A percentile compares a stretch with the other conserved stretches of the same genome.
These are phyloP conservation scores for Oryzias javanicus DNA, from an alignment of 2,113 vertebrate species.

Conservation along the genomic window DNA sequence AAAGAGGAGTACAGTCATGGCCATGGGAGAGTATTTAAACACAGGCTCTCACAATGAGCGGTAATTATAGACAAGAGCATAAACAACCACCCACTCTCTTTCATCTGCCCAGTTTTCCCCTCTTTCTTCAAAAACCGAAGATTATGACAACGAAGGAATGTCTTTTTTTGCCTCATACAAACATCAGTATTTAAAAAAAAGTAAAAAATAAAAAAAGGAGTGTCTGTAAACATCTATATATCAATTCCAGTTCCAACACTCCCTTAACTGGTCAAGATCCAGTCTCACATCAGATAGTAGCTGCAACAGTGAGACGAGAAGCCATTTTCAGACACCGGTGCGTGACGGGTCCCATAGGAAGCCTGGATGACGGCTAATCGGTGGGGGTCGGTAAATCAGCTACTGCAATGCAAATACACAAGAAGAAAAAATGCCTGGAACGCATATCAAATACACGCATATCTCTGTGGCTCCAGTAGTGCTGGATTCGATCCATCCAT, in stretches of 20 bases:
- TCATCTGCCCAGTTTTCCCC: conserved; percentile 11
- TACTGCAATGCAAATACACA: conserved; percentile 22
- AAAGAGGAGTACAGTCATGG: conserved; percentile 28
- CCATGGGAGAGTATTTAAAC: conserved; percentile 20
- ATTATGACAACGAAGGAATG: conserved; percentile 34
- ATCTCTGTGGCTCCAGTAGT: conserved; percentile 20
- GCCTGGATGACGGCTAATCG: not conserved
- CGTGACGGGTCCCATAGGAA: conserved; percentile 31
- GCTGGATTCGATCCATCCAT: conserved; percentile 38
- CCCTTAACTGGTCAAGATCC: conserved; percentile 43
- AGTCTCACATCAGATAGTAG: conserved; percentile 29
- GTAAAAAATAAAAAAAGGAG: conserved; percentile 8
- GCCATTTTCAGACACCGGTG: conserved; percentile 46
- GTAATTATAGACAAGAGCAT: conserved; percentile 43
- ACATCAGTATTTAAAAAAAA: not conserved
- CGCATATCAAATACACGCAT: conserved; percentile 16
- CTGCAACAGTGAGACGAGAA: conserved; percentile 31
- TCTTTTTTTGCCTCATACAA: conserved; percentile 7
- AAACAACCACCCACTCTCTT: conserved; percentile 38
- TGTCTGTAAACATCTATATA: conserved; percentile 52
- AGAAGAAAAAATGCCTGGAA: conserved; percentile 5
- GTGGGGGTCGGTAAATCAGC: conserved; percentile 2
- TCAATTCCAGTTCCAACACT: conserved; percentile 11
- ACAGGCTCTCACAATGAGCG: conserved; percentile 34
- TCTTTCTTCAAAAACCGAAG: conserved; percentile 39